Percentiles rank a stretch among this genome's conserved stretches.
These are phyloP conservation scores for Leptatherina wallacei DNA, from an alignment of 2,797 vertebrate species.

Conservation along the genomic window DNA sequence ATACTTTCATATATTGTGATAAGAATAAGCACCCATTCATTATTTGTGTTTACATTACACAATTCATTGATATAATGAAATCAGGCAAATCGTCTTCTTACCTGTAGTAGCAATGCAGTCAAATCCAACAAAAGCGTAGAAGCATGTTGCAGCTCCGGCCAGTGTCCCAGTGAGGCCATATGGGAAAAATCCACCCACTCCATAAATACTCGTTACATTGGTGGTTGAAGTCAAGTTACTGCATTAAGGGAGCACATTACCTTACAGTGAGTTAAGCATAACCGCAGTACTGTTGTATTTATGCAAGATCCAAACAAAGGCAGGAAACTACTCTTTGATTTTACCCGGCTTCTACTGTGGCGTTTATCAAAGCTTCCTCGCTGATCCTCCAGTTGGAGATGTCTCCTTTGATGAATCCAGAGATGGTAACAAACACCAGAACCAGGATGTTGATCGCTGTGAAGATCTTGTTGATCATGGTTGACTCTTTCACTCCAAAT, in stretches of 20 bases:
- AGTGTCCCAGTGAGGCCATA: conserved; percentile 87
- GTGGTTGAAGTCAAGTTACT: conserved; percentile 78
- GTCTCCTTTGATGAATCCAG: conserved; percentile 88
- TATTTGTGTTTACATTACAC: background rate
- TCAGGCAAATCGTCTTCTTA: conserved; percentile 20
- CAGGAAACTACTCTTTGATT: conserved; percentile 8
- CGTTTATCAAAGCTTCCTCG: conserved; percentile 68
- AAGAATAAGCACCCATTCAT: background rate
- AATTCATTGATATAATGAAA: background rate
- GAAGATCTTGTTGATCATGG: conserved; percentile 88
- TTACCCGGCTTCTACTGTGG: conserved; percentile 72
- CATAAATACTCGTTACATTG: conserved; percentile 79
- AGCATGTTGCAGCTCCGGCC: conserved; percentile 89
- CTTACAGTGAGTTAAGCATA: conserved; percentile 15
- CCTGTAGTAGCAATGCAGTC: conserved; percentile 91
- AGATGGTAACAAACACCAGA: conserved; percentile 86
- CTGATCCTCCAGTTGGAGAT: conserved; percentile 85
- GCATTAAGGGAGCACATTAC: conserved; percentile 32
- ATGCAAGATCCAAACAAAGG: conserved; percentile 10
- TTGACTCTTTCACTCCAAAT: conserved; percentile 90
- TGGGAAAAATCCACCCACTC: conserved; percentile 88
- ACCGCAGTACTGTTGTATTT: background rate
- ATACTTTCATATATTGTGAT: background rate
- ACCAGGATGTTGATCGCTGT: conserved; percentile 86
- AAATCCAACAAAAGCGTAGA: conserved; percentile 94